Evolutionary conservation across 2,113 vertebrate genomes (phyloP).

Genomic region (Myrmophylax atrothorax): DNA sequence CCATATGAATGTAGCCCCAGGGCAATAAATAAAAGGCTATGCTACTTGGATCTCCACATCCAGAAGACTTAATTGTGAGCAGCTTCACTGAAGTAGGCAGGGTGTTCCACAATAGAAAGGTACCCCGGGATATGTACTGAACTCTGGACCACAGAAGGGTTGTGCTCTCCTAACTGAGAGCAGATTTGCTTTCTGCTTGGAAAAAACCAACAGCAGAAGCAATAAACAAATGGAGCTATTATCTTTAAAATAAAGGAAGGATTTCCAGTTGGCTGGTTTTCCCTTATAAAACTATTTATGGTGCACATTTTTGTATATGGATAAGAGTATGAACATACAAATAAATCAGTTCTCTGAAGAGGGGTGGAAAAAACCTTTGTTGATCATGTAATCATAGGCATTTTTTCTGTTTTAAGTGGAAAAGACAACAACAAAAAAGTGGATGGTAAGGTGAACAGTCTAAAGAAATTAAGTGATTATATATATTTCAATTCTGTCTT

Average conservation of each 20-base stretch:
- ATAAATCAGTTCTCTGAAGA: conserved; percentile 42
- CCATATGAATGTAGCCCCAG: neutral
- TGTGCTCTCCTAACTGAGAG: conserved; percentile 23
- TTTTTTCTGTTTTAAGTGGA: neutral
- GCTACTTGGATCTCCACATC: conserved; percentile 24
- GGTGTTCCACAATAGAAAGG: neutral
- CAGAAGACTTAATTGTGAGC: conserved; percentile 44
- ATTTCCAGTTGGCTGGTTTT: conserved; percentile 73
- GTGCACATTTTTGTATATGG: conserved; percentile 32
- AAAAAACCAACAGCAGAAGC: conserved; percentile 60
- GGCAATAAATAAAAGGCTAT: neutral
- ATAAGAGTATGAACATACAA: conserved; percentile 38
- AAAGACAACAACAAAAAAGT: neutral
- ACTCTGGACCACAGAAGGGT: neutral
- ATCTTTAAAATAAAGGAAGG: conserved; percentile 72
- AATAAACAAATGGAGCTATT: conserved; percentile 60
- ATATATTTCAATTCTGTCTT: neutral
- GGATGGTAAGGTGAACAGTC: neutral
- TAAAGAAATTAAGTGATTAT: neutral
- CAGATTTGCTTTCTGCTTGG: conserved; percentile 59
- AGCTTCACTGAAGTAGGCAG: conserved; percentile 7
- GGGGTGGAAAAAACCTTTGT: neutral
- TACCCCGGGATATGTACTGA: neutral
- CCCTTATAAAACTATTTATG: conserved; percentile 54
- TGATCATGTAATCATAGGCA: neutral